Conservation (phyloP, 2,797 vertebrate species). For the Fratercula arctica region DNA sequence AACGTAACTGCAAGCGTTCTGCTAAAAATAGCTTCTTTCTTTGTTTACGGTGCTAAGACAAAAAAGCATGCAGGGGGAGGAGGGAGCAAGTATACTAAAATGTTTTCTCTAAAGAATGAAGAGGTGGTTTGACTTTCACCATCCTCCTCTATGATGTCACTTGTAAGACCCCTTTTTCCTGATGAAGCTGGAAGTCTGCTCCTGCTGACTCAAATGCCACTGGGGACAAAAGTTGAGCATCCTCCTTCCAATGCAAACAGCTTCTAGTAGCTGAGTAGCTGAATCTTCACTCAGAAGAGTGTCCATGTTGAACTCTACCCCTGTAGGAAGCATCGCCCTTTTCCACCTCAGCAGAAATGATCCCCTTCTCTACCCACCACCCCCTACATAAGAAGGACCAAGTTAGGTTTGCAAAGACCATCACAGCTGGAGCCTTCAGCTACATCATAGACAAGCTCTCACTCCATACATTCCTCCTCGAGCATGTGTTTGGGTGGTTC, state of each 20-base stretch:
- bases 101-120: neutral
- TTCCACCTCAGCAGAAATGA: neutral
- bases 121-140: neutral
- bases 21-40: neutral
- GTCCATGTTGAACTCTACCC: neutral
- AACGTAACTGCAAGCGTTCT: neutral
- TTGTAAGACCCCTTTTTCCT: neutral
- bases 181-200: neutral
- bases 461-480: neutral
- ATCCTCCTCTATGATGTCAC: neutral
- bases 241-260: neutral
- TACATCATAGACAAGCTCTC: neutral
- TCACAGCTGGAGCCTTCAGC: neutral
- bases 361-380: neutral
- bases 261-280: neutral
- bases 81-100: neutral
- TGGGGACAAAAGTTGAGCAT: neutral
- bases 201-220: neutral
- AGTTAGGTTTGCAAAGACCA: neutral
- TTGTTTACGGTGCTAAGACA: neutral
- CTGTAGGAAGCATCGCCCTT: neutral
- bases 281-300: neutral
- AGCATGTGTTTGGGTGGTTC: neutral
- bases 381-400: neutral
- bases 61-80: neutral